Evolutionary conservation across 35 echinoderm and acorn worm genomes (phyloP).

Genomic region (Stichopus chloronotus): DNA sequence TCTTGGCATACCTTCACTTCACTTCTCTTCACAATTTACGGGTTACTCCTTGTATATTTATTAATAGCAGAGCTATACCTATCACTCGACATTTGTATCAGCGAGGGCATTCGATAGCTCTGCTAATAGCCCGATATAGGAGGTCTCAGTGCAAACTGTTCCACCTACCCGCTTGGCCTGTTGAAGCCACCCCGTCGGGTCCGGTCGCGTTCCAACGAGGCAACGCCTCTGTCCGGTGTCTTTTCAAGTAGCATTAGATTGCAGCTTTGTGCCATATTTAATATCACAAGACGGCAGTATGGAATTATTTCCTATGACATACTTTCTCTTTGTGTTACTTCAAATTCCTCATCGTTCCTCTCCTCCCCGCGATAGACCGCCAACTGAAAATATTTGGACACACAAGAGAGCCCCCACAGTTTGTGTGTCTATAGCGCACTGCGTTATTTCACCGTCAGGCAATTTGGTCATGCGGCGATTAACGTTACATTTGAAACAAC

Average conservation of each 20-base stretch:
- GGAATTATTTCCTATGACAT: conserved; percentile 12
- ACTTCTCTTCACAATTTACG: background rate
- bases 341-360: too few species aligned
- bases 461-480: conserved; percentile 36
- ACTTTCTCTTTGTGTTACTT: background rate
- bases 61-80: background rate
- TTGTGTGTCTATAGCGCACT: conserved; percentile 35
- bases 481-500: conserved; percentile 25
- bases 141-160: conserved; percentile 5
- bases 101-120: conserved; percentile 1
- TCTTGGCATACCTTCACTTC: background rate
- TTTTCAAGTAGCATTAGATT: conserved; percentile 32
- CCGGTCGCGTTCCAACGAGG: conserved; percentile 33
- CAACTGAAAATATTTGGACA: conserved; percentile 44
- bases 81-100: background rate
- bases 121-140: conserved; percentile 26
- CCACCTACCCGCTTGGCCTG: conserved; percentile 9
- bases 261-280: conserved; percentile 50
- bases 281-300: conserved; percentile 22
- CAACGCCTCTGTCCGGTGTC: conserved; percentile 6
- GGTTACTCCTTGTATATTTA: background rate
- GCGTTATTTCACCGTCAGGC: background rate
- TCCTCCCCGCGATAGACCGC: background rate
- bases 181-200: conserved; percentile 6
- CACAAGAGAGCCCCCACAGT: conserved; percentile 40